Evolutionary conservation across 2,797 vertebrate species (phyloP).

Genomic region (Sebastes cheni): DNA sequence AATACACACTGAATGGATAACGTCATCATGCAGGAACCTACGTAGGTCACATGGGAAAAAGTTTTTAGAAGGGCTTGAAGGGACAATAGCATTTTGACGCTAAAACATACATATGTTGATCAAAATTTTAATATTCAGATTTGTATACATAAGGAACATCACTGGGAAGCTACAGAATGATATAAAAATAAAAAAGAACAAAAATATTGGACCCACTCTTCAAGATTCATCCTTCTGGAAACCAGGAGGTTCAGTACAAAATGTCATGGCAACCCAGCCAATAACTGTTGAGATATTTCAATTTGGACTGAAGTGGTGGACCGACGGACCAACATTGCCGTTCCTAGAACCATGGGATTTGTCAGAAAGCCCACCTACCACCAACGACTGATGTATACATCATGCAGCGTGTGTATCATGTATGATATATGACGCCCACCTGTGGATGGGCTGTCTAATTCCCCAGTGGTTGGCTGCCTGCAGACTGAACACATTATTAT

Average conservation of each 20-base stretch:
- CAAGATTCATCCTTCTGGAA: background rate
- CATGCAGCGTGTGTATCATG: background rate
- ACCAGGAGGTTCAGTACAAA: background rate
- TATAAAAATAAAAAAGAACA: no score
- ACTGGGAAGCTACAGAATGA: no score
- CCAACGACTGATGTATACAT: background rate
- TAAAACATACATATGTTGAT: no score
- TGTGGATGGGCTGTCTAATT: conserved; percentile 10
- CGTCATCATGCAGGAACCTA: no score
- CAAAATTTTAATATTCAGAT: no score
- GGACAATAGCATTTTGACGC: no score
- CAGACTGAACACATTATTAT: conserved; percentile 37
- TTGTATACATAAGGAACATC: no score
- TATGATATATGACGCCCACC: conserved; percentile 3
- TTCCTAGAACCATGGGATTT: background rate
- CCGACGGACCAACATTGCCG: background rate
- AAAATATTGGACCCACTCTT: no score
- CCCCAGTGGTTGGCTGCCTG: conserved; percentile 8
- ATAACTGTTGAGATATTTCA: background rate
- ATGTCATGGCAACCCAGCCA: background rate
- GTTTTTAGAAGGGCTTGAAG: no score
- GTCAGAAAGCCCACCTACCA: background rate
- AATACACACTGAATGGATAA: no score
- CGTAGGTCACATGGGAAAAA: rapidly evolving
- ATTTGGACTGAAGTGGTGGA: background rate